phyloP scores from a whole-genome alignment of 2,797 vertebrate genomes.

The Anguilla megastoma region DNA sequence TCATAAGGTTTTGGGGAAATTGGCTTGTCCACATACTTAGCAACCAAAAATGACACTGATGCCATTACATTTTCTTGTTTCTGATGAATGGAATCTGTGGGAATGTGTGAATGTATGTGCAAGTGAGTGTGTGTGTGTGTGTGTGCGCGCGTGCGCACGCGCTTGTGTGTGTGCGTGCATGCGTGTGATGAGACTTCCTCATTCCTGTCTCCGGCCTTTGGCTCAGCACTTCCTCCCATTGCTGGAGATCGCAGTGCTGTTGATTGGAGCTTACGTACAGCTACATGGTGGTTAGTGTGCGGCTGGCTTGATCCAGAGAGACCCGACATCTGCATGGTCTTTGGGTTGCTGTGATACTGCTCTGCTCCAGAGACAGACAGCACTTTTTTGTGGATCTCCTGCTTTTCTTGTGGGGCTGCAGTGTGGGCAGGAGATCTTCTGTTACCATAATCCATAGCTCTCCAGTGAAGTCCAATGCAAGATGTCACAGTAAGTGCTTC shows the following conservation, averaged over 20 bases:
- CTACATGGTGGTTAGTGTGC: neutral
- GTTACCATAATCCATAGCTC: neutral
- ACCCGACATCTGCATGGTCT: too few species aligned
- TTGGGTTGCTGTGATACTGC: neutral
- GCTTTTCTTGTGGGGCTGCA: neutral
- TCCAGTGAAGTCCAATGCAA: neutral
- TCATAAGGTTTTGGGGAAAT: too few species aligned
- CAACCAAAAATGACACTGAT: too few species aligned
- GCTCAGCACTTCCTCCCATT: slow-evolving; percentile 31
- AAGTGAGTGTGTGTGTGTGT: neutral
- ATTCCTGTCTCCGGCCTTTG: slow-evolving; percentile 18
- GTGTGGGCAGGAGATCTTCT: neutral
- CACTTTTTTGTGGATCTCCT: neutral
- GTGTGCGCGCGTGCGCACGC: neutral
- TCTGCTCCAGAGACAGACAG: neutral
- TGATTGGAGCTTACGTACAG: neutral
- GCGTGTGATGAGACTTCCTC: slow-evolving; percentile 36
- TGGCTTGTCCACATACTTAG: too few species aligned
- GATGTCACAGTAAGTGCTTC: slow-evolving; percentile 35
- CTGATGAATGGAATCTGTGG: neutral
- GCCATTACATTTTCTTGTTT: too few species aligned
- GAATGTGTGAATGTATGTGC: neutral
- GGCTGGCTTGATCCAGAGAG: neutral
- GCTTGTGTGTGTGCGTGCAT: slow-evolving; percentile 31
- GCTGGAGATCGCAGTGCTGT: slow-evolving; percentile 6